A percentile compares a stretch with the other conserved stretches of the same genome.
Conservation (phyloP, 2,113 vertebrate genomes). For the Addax nasomaculatus region DNA sequence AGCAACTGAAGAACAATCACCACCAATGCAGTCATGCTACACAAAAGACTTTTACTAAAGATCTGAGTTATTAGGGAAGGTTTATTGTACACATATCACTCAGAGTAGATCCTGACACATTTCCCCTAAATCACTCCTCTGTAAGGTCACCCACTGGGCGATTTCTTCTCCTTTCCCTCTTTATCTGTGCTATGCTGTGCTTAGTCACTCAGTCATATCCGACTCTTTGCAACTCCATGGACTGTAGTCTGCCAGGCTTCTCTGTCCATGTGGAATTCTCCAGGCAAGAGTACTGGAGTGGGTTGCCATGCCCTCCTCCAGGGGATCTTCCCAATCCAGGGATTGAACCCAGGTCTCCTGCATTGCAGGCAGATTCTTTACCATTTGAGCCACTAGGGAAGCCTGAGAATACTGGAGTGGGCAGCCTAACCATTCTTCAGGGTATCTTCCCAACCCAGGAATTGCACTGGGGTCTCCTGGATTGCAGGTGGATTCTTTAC, state of each 20-base stretch:
- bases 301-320: neutral
- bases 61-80: neutral
- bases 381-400: neutral
- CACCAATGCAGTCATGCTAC: neutral
- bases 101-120: neutral
- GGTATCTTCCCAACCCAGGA: neutral
- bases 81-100: neutral
- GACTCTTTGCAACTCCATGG: neutral
- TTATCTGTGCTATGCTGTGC: neutral
- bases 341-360: neutral
- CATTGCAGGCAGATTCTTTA: neutral
- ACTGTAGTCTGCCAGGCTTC: neutral
- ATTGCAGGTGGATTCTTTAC: neutral
- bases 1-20: neutral
- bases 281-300: neutral
- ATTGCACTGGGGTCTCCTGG: neutral
- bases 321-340: neutral
- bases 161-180: neutral
- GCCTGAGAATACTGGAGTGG: neutral
- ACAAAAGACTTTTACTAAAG: neutral
- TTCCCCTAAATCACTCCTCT: neutral
- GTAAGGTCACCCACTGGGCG: no score
- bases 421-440: neutral
- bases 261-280: neutral
- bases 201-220: neutral